Conservation (phyloP, 2,113 vertebrate genomes). For the Alosa alosa region DNA sequence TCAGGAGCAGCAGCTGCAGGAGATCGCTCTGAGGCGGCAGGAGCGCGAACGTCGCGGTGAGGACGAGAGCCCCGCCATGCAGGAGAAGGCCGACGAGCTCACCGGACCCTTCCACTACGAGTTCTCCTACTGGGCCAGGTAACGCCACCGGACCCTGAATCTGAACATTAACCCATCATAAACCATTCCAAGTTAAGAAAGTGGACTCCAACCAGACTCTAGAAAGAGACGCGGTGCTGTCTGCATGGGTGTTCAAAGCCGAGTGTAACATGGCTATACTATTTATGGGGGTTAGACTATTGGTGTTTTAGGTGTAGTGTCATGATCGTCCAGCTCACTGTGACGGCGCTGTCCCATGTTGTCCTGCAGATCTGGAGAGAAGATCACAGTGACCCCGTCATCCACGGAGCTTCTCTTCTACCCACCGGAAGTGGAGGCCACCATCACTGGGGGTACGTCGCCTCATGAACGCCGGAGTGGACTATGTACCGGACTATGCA, state of each 20-base stretch:
- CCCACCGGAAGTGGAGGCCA: slow-evolving; percentile 88
- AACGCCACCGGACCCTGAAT: neutral
- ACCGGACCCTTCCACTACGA: slow-evolving; percentile 90
- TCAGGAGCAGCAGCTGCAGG: slow-evolving; percentile 88
- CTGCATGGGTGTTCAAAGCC: too few relatives aligned
- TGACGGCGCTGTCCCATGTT: neutral
- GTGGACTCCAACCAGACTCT: too few relatives aligned
- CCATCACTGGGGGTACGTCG: slow-evolving; percentile 85
- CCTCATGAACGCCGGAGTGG: neutral
- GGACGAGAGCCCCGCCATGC: slow-evolving; percentile 76
- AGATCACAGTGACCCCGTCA: slow-evolving; percentile 89
- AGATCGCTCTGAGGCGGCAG: slow-evolving; percentile 84
- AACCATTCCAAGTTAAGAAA: too few relatives aligned
- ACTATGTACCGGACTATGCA: too few relatives aligned
- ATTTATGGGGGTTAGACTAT: neutral
- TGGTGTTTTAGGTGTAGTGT: too few relatives aligned
- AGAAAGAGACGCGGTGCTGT: too few relatives aligned
- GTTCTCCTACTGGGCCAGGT: slow-evolving; percentile 98
- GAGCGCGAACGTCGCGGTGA: slow-evolving; percentile 78
- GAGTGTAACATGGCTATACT: neutral
- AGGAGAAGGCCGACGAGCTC: slow-evolving; percentile 88
- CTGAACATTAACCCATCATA: too few relatives aligned
- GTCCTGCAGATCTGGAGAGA: slow-evolving; percentile 86
- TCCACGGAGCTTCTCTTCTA: slow-evolving; percentile 96
- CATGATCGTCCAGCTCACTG: too few relatives aligned